Conservation (phyloP, 2,113 vertebrate species). For the Entelurus aequoreus region DNA sequence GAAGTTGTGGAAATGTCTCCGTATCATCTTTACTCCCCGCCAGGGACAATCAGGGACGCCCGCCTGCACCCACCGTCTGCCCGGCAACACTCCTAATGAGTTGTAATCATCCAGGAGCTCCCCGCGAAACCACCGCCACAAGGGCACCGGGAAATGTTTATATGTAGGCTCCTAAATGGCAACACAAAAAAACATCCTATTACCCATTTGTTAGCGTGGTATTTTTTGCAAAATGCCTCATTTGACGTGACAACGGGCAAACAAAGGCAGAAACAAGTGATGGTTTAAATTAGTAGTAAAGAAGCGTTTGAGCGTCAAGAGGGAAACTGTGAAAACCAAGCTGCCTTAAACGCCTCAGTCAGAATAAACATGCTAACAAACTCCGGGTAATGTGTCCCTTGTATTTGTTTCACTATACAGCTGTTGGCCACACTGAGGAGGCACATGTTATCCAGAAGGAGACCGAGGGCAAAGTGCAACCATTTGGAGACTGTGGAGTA, state of each 20-base stretch:
- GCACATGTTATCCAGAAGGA: no score
- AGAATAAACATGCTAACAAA: not conserved
- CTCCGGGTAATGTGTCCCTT: no score
- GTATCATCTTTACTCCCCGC: slow-evolving; percentile 57
- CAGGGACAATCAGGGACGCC: slow-evolving; percentile 66
- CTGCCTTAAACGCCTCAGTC: not conserved
- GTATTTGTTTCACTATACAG: no score
- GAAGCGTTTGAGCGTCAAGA: slow-evolving; percentile 5
- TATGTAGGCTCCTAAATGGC: slow-evolving; percentile 41
- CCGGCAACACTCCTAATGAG: slow-evolving; percentile 66
- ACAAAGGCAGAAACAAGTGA: slow-evolving; percentile 29
- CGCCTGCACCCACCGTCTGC: slow-evolving; percentile 58
- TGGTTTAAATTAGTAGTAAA: slow-evolving; percentile 30
- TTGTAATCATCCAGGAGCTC: slow-evolving; percentile 67
- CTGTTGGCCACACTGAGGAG: no score
- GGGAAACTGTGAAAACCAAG: not conserved
- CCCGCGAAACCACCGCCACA: slow-evolving; percentile 57
- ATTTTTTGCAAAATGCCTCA: slow-evolving; percentile 43
- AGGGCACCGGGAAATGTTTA: slow-evolving; percentile 41
- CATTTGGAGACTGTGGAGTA: not conserved
- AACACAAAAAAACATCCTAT: slow-evolving; percentile 26
- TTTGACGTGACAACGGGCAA: slow-evolving; percentile 33
- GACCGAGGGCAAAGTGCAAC: not conserved
- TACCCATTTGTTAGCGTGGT: slow-evolving; percentile 44
- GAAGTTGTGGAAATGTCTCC: slow-evolving; percentile 68